phyloP scores from a whole-genome alignment of 2,888 invertebrate species.

The Papilio protenor region DNA sequence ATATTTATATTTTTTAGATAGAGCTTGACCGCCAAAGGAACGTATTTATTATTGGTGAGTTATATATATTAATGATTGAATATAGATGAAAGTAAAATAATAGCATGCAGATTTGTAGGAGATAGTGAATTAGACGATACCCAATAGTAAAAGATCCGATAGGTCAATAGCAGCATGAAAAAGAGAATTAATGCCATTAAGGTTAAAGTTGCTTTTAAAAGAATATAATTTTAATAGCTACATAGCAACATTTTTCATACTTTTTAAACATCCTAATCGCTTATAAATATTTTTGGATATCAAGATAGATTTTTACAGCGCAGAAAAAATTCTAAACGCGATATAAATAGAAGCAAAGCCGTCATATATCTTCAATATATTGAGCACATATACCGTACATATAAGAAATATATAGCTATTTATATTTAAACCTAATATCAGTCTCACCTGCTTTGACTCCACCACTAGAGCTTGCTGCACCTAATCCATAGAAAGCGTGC shows the following conservation, averaged over 20 bases:
- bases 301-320: too few relatives aligned
- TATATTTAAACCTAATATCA: conserved; percentile 47
- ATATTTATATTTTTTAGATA: conserved; percentile 80
- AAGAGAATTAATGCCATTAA: conserved; percentile 78
- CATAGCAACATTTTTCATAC: not conserved
- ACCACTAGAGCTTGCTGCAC: conserved; percentile 75
- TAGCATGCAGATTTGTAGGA: conserved; percentile 66
- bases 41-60: conserved; percentile 78
- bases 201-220: conserved; percentile 52
- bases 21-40: conserved; percentile 80
- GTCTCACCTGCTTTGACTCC: conserved; percentile 81
- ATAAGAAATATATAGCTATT: not conserved
- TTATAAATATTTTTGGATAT: too few relatives aligned
- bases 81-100: conserved; percentile 54
- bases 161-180: conserved; percentile 81
- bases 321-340: too few relatives aligned
- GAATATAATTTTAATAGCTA: not conserved
- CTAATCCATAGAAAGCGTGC: conserved; percentile 59
- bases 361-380: not conserved
- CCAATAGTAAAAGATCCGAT: conserved; percentile 79
- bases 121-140: conserved; percentile 63
- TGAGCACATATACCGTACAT: not conserved
- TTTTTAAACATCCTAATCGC: not conserved
- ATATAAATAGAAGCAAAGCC: not conserved
- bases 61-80: conserved; percentile 55